Conservation (phyloP, 2,888 invertebrate species). For the Uloborus plumipes region DNA sequence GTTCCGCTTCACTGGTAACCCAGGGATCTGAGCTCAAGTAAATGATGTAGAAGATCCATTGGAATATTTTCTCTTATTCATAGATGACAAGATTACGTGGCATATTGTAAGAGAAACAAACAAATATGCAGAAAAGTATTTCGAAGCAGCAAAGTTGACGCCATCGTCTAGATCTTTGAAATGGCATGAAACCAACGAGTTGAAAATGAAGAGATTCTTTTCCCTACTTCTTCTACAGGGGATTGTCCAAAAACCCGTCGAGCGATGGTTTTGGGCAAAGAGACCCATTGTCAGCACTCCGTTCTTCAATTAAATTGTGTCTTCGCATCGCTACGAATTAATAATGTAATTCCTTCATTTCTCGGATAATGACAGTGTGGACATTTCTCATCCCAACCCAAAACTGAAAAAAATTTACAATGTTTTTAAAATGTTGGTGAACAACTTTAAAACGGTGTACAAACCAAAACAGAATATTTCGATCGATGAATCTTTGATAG, state of each 20-base stretch:
- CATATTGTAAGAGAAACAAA: slow-evolving; percentile 25
- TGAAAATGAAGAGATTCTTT: slow-evolving; percentile 13
- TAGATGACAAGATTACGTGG: slow-evolving; percentile 5
- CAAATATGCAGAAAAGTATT: not conserved
- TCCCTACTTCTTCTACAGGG: slow-evolving; percentile 18
- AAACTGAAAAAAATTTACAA: slow-evolving; percentile 51
- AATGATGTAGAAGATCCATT: slow-evolving; percentile 4
- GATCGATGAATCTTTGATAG: slow-evolving; percentile 63
- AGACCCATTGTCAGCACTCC: not conserved
- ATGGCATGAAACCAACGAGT: not conserved
- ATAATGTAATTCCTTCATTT: slow-evolving; percentile 38
- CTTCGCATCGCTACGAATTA: not conserved
- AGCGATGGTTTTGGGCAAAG: slow-evolving; percentile 20
- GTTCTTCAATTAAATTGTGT: slow-evolving; percentile 3
- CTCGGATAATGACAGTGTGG: slow-evolving; percentile 6
- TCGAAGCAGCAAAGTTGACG: not conserved
- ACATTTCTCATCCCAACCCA: slow-evolving; percentile 5
- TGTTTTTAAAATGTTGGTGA: slow-evolving; percentile 8
- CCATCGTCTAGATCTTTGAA: not conserved
- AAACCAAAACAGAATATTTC: slow-evolving; percentile 46
- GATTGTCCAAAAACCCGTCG: slow-evolving; percentile 21
- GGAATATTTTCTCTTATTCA: slow-evolving; percentile 12
- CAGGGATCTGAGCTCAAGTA: slow-evolving; percentile 5
- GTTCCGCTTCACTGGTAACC: slow-evolving; percentile 25
- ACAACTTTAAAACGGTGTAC: slow-evolving; percentile 31